Conservation (phyloP, 2,797 vertebrate species). For the Phrynocephalus guinanensis region DNA sequence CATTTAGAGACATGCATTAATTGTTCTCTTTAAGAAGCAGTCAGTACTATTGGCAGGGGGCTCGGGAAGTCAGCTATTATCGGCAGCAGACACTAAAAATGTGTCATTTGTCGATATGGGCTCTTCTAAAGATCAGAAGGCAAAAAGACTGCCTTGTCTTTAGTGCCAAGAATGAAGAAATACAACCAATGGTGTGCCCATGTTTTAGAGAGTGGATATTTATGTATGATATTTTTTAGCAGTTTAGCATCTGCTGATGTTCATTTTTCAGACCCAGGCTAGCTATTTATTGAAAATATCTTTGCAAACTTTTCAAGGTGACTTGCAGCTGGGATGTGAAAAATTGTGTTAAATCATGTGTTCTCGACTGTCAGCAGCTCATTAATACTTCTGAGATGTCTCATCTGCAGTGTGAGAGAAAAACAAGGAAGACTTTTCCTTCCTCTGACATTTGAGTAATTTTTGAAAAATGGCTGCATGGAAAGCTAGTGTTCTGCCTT, state of each 20-base stretch:
- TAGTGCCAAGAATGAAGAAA: slow-evolving; percentile 20
- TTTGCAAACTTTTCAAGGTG: neutral
- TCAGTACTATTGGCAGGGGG: slow-evolving; percentile 63
- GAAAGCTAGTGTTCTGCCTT: too few relatives aligned
- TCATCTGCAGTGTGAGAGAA: too few relatives aligned
- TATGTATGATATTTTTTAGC: neutral
- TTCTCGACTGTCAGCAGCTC: too few relatives aligned
- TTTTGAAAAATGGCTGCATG: too few relatives aligned
- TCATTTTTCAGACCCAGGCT: neutral
- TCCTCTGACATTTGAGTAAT: too few relatives aligned
- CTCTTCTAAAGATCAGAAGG: slow-evolving; percentile 33
- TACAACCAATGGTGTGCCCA: neutral
- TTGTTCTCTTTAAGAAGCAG: slow-evolving; percentile 53
- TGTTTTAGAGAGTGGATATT: slow-evolving; percentile 2
- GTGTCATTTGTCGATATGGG: slow-evolving; percentile 56
- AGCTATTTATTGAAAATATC: neutral
- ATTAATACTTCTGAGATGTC: too few relatives aligned
- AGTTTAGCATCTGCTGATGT: neutral
- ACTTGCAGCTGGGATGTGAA: too few relatives aligned
- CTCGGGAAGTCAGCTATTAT: slow-evolving; percentile 45
- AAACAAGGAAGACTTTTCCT: too few relatives aligned
- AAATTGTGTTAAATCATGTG: too few relatives aligned
- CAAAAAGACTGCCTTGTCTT: slow-evolving; percentile 10
- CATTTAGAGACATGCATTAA: slow-evolving; percentile 57
- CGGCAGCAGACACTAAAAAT: slow-evolving; percentile 61